Conservation (phyloP, 2,113 vertebrate species). For the Arizona elegans region DNA sequence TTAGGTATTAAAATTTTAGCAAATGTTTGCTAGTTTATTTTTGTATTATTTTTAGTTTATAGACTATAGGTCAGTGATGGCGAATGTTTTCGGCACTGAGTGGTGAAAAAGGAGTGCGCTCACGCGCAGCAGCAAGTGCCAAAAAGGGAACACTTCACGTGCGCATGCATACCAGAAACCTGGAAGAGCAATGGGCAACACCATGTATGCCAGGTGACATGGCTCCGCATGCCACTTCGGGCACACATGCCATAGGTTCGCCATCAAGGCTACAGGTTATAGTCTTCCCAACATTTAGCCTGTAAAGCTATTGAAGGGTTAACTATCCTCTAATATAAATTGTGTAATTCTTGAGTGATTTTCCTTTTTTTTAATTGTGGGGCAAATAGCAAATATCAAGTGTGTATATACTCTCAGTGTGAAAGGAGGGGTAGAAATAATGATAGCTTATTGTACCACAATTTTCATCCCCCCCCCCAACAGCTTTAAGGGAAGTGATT, state of each 20-base stretch:
- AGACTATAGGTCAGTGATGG: too few relatives aligned
- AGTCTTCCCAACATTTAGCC: neutral
- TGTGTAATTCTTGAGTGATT: slow-evolving; percentile 6
- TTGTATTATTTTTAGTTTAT: neutral
- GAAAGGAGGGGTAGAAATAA: slow-evolving; percentile 26
- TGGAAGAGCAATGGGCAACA: too few relatives aligned
- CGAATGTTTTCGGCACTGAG: too few relatives aligned
- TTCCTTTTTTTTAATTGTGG: slow-evolving; percentile 1
- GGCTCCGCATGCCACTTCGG: too few relatives aligned
- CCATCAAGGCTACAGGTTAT: neutral
- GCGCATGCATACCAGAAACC: too few relatives aligned
- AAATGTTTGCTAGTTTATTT: neutral
- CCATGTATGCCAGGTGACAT: too few relatives aligned
- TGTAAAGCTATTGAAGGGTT: slow-evolving; percentile 3
- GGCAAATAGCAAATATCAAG: slow-evolving; percentile 36
- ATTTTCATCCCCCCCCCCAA: slow-evolving; percentile 23
- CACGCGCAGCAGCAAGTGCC: too few relatives aligned
- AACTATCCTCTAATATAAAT: neutral
- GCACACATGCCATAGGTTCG: too few relatives aligned
- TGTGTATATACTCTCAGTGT: neutral
- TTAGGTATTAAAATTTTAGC: neutral
- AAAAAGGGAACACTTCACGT: too few relatives aligned
- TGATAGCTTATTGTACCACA: slow-evolving; percentile 19
- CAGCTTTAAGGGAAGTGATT: slow-evolving; percentile 40
- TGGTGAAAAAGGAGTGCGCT: too few relatives aligned